A percentile compares a stretch with the other conserved stretches of the same genome.
Evolutionary conservation across 2,113 vertebrate species (phyloP).

Genomic region (Mus spicilegus): DNA sequence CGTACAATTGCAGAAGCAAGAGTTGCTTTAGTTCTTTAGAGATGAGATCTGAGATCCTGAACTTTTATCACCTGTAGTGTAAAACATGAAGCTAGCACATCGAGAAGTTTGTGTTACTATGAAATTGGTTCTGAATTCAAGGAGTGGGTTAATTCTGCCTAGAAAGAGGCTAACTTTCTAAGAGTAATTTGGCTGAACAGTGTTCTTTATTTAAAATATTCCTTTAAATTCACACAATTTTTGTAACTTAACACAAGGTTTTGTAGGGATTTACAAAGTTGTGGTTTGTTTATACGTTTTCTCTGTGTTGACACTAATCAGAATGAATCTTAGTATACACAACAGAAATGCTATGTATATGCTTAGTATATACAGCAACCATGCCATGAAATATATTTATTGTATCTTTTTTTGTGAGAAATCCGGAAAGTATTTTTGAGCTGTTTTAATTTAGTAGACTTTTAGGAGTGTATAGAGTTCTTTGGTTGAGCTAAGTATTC

Average conservation of each 20-base stretch:
- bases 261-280: background rate
- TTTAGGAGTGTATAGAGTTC: background rate
- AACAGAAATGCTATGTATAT: background rate
- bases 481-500: conserved; percentile 32
- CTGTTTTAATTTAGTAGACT: background rate
- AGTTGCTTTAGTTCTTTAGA: background rate
- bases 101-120: background rate
- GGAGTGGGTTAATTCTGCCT: background rate
- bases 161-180: conserved; percentile 32
- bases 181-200: conserved; percentile 6
- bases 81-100: background rate
- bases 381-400: conserved; percentile 20
- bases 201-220: conserved; percentile 5
- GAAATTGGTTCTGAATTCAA: background rate
- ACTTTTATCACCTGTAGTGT: background rate
- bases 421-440: conserved; percentile 36
- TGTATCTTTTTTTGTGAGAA: conserved; percentile 36
- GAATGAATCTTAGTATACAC: background rate
- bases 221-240: conserved; percentile 25
- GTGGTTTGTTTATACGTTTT: conserved; percentile 6
- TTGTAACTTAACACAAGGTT: conserved; percentile 13
- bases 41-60: background rate
- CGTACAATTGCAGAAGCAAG: background rate
- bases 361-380: background rate
- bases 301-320: conserved; percentile 6